Conservation (phyloP, 2,797 vertebrate species). For the Microtus agrestis region DNA sequence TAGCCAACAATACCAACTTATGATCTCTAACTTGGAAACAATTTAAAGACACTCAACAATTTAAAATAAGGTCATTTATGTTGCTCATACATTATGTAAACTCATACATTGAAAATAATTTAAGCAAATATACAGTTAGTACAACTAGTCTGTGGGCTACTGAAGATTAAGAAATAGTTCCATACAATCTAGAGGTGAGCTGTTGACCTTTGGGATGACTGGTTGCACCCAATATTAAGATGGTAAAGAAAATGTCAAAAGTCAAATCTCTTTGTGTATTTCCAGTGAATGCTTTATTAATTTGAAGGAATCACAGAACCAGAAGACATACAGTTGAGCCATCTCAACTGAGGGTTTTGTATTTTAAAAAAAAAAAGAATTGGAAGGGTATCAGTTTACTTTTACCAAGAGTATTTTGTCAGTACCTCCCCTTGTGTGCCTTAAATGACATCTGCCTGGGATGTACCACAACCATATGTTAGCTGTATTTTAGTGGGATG, state of each 20-base stretch:
- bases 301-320: not conserved
- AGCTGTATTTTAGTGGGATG: conserved; percentile 52
- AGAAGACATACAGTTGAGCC: not conserved
- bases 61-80: not conserved
- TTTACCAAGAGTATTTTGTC: conserved; percentile 64
- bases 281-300: not conserved
- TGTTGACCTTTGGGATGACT: not conserved
- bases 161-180: too few species aligned
- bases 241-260: not conserved
- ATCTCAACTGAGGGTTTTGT: not conserved
- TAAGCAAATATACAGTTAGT: not conserved
- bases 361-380: not conserved
- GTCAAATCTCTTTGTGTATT: too few species aligned
- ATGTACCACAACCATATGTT: conserved; percentile 85
- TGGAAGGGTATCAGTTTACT: conserved; percentile 69
- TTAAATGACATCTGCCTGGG: conserved; percentile 77
- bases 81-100: not conserved
- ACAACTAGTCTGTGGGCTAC: not conserved
- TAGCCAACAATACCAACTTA: not conserved
- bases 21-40: not conserved
- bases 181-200: not conserved
- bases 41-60: not conserved
- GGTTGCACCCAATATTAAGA: not conserved
- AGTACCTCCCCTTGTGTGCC: conserved; percentile 81
- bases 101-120: not conserved